Evolutionary conservation across 2,113 vertebrate species (phyloP), one percentile per base, ranked within the genome.

Genomic region (Amblyornis subalaris): DNA sequence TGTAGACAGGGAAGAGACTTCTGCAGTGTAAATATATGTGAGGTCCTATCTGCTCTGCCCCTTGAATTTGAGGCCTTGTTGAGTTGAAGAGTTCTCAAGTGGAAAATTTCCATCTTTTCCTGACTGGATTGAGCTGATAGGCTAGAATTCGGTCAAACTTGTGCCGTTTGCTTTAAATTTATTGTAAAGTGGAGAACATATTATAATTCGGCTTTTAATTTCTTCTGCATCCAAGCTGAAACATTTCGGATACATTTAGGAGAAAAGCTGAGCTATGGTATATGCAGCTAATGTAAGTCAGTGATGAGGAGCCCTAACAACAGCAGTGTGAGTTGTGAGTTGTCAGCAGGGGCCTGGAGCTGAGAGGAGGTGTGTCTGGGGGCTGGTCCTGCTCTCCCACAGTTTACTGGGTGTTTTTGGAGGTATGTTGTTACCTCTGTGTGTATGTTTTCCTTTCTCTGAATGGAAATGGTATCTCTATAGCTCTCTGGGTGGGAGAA

Each of bases 291-390:
- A 18, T 28, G 23, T 45, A 23, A 42, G 23, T 38, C 42, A 66
- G 47, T n/a, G 36, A 42, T 50, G 69, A 79, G 72, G 17, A 93
- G 50, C 50, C 64, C 31, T 57, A 18, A 35, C 2, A 1, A 4
- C 7, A 28, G 24, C 54, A 45, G 21, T 10, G 23, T 29, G 53
- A 12, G 45, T 33, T 18, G 42, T 29, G 58, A 8, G 21, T 21
- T 80, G 33, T 55, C 58, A 25, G 21, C 17, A 24, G 48, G 4
- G 17, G 6, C 66, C 44, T 25, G 16, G 60, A 47, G 23, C 28
- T 47, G 31, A 50, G 47, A 70, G 17, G 4, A 35, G 17, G 4
- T n/a, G 10, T 2, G 1, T 61, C 48, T 2, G 0, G 21, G 60
- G 22, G 24, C 35, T 38, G 36, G 8, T 42, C 13, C 36, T 72